Evolutionary conservation across 1,140 invertebrate species (phyloP), one percentile per base, ranked within the genome.

Genomic region (Pogonus chalceus): DNA sequence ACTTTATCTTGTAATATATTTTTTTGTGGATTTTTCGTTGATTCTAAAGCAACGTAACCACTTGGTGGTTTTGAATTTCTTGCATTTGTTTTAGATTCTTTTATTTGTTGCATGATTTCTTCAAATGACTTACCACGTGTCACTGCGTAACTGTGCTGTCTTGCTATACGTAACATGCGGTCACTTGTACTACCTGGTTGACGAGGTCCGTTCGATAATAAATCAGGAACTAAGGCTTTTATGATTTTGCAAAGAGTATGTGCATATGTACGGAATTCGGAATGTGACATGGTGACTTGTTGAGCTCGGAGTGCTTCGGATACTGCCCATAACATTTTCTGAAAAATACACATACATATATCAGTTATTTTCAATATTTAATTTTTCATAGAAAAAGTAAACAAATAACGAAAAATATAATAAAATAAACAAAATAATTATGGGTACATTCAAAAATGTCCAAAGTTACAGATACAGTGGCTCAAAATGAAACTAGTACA

Each of bases 251-350:
- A 79, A 18, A 84, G 62, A 1, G 70, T 62, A 0, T 76, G 70
- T 4, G 81, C 81, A 58, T 78, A 81, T 51, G 79, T 72, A 49
- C 80, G 77, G 67, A 83, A 85, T n/a, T 78, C 68, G 0, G 79
- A 73, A 62, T 83, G 79, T 2, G 66, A 73, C 71, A 81, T 76
- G 1, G 72, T 73, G 58, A 84, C 79, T n/a, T 80, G 80, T 68
- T 79, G 79, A 18, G 68, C 66, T 22, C 79, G 70, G 18, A 86
- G 66, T 0, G 82, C 80, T 61, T 82, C 78, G 1, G 80, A 77
- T 35, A 85, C 79, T 0, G 82, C 82, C 82, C 81, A 85, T 12
- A 83, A 64, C 49, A 85, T 69, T 74, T 86, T 86, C 82, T 84
- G 60, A 48, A 69, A n/a, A n/a, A n/a, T n/a, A n/a, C n/a, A n/a